phyloP scores from a whole-genome alignment of 2,888 invertebrate species.

The Pristionchus arcanus region DNA sequence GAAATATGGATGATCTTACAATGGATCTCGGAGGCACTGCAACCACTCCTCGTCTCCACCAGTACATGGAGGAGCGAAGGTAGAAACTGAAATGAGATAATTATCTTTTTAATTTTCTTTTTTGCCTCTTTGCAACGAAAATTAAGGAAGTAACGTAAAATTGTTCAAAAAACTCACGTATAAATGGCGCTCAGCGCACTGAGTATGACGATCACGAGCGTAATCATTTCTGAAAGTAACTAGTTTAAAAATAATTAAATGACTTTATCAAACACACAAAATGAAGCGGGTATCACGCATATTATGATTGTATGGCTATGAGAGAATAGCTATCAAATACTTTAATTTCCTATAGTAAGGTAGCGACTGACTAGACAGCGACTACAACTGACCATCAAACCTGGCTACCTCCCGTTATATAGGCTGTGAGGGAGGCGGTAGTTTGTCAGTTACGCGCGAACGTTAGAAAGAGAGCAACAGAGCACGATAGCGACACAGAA shows the following conservation, averaged over 20 bases:
- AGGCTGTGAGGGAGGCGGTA: background rate
- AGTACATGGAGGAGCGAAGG: constrained; percentile 25
- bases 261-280: no score
- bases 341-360: no score
- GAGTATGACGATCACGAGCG: background rate
- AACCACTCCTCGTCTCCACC: constrained; percentile 20
- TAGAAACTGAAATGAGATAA: background rate
- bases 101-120: no score
- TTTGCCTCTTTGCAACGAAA: no score
- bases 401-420: background rate
- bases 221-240: constrained; percentile 14
- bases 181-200: constrained; percentile 11
- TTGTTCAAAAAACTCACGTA: constrained; percentile 3
- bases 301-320: no score
- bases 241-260: background rate
- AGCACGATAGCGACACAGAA: background rate
- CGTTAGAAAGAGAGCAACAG: background rate
- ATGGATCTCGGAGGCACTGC: constrained; percentile 5
- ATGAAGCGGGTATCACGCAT: no score
- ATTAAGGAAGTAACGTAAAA: no score
- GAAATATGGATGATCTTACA: background rate
- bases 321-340: no score
- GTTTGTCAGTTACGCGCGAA: background rate
- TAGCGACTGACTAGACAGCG: no score
- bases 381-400: background rate